Percentiles rank a stretch among this genome's conserved stretches.
phyloP scores from a whole-genome alignment of 2,888 invertebrate genomes.

The Cosmorhoe ocellata region DNA sequence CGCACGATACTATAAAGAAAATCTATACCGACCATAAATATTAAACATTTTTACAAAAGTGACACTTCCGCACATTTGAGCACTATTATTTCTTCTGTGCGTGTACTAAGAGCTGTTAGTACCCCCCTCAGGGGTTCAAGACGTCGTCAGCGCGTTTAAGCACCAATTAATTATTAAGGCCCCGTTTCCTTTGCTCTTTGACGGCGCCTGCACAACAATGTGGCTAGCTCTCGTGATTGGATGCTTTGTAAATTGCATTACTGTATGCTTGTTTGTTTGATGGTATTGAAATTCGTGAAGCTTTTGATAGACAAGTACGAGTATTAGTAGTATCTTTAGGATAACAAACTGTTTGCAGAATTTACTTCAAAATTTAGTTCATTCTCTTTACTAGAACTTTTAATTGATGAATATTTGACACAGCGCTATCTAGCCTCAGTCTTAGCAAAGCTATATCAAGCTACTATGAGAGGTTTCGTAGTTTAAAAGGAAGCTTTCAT shows the following conservation, averaged over 20 bases:
- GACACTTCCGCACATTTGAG: slow-evolving; percentile 1
- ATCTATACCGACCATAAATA: too few species aligned
- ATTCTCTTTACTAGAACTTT: neutral
- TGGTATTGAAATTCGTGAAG: slow-evolving; percentile 19
- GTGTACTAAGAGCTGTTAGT: slow-evolving; percentile 67
- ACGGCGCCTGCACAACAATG: slow-evolving; percentile 76
- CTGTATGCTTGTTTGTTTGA: slow-evolving; percentile 52
- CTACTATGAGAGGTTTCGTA: too few species aligned
- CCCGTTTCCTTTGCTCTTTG: slow-evolving; percentile 78
- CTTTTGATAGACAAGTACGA: neutral
- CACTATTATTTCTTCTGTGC: slow-evolving; percentile 20
- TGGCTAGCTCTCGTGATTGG: slow-evolving; percentile 74
- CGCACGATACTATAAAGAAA: too few species aligned
- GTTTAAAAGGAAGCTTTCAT: slow-evolving; percentile 2
- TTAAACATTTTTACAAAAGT: neutral
- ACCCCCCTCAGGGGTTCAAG: slow-evolving; percentile 65
- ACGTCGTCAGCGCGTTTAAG: slow-evolving; percentile 80
- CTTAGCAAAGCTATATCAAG: too few species aligned
- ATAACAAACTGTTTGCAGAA: neutral
- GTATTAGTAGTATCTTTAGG: neutral
- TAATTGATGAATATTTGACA: too few species aligned
- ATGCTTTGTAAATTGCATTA: slow-evolving; percentile 77
- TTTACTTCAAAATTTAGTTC: neutral
- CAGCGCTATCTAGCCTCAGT: too few species aligned
- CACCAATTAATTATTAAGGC: slow-evolving; percentile 80